Evolutionary conservation across 2,888 invertebrate genomes (phyloP).

Genomic region (Corythucha ciliata): DNA sequence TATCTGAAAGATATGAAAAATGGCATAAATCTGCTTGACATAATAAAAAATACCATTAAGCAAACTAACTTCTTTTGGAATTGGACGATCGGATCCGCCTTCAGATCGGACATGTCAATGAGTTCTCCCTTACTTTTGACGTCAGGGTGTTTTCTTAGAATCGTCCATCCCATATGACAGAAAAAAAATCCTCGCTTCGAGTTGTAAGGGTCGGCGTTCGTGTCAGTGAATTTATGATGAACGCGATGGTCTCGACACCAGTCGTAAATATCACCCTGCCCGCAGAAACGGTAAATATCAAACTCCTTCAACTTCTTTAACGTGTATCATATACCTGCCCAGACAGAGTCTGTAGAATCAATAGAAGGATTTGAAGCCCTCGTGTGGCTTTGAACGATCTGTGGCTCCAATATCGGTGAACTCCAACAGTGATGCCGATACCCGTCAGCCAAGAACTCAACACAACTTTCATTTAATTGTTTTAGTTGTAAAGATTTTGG

Average conservation of each 20-base stretch:
- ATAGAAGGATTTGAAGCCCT: conserved; percentile 73
- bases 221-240: conserved; percentile 83
- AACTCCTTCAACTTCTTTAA: too few relatives aligned
- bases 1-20: conserved; percentile 49
- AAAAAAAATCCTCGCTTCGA: conserved; percentile 85
- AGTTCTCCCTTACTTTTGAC: conserved; percentile 73
- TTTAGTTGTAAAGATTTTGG: too few relatives aligned
- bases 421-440: conserved; percentile 93
- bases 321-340: too few relatives aligned
- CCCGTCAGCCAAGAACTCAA: too few relatives aligned
- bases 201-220: conserved; percentile 85
- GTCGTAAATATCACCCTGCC: too few relatives aligned
- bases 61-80: conserved; percentile 71
- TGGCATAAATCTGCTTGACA: conserved; percentile 50
- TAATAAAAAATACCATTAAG: background rate
- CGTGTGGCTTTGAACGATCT: conserved; percentile 89
- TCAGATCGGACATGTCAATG: conserved; percentile 77
- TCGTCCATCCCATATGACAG: conserved; percentile 89
- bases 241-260: conserved; percentile 75
- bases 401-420: conserved; percentile 93
- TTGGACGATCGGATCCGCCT: conserved; percentile 70
- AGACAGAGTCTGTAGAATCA: too few relatives aligned
- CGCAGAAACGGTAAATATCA: too few relatives aligned
- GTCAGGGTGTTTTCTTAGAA: conserved; percentile 78
- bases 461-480: too few relatives aligned